Conservation (phyloP, 2,113 vertebrate species). For the Eretmochelys imbricata region DNA sequence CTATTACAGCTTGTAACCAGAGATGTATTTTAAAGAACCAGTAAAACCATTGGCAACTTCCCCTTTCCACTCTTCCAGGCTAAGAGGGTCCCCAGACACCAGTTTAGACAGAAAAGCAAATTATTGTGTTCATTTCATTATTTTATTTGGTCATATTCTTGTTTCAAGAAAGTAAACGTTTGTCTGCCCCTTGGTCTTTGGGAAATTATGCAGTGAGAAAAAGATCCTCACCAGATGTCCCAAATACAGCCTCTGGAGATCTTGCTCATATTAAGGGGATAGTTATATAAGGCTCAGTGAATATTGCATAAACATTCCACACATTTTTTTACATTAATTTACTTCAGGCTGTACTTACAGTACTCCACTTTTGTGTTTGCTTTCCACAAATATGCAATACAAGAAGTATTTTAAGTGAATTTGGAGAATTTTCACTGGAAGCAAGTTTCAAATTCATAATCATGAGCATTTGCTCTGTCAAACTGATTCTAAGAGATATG, state of each 20-base stretch:
- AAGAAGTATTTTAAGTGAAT: not conserved
- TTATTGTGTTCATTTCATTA: not conserved
- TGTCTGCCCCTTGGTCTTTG: not conserved
- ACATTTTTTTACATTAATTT: not conserved
- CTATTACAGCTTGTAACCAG: not conserved
- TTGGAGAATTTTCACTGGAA: not conserved
- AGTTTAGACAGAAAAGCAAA: not conserved
- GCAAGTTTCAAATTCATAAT: not conserved
- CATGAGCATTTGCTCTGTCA: not conserved
- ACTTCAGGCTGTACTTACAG: not conserved
- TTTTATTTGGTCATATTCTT: not conserved
- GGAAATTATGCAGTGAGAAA: not conserved
- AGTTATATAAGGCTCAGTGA: not conserved
- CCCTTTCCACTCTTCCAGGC: not conserved
- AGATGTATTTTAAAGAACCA: not conserved
- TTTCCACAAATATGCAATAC: not conserved
- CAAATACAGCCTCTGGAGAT: not conserved
- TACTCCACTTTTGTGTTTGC: not conserved
- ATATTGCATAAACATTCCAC: not conserved
- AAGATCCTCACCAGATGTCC: fast-evolving
- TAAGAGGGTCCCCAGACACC: not conserved
- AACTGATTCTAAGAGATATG: not conserved
- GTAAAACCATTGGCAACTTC: not conserved
- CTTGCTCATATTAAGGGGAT: not conserved
- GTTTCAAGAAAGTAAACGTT: not conserved